Evolutionary conservation across 1,140 invertebrate genomes (phyloP).

Genomic region (Ceratina japonica): DNA sequence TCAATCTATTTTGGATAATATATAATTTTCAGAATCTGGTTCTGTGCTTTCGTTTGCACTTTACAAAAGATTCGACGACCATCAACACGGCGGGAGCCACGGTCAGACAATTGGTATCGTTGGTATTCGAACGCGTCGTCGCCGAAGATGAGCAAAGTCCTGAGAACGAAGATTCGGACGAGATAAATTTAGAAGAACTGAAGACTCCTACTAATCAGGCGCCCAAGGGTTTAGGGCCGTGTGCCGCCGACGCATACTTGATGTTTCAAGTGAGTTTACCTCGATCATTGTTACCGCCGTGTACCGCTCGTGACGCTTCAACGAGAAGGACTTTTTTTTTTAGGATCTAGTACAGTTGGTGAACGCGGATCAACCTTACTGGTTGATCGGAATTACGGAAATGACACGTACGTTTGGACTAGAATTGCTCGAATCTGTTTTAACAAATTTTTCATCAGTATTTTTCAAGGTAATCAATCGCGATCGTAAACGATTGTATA

Average conservation of each 20-base stretch:
- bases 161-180: conserved; percentile 70
- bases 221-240: conserved; percentile 91
- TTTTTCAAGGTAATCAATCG: conserved; percentile 90
- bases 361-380: conserved; percentile 96
- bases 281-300: conserved; percentile 5
- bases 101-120: conserved; percentile 96
- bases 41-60: conserved; percentile 96
- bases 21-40: conserved; percentile 90
- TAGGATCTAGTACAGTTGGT: conserved; percentile 97
- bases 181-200: conserved; percentile 88
- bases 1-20: not conserved
- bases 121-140: conserved; percentile 97
- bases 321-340: conserved; percentile 12
- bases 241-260: conserved; percentile 96
- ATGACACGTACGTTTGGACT: conserved; percentile 98
- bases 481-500: not conserved
- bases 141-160: conserved; percentile 83
- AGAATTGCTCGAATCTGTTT: conserved; percentile 95
- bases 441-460: conserved; percentile 93
- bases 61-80: conserved; percentile 95
- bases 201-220: conserved; percentile 87
- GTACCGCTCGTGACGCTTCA: conserved; percentile 7
- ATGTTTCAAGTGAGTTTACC: conserved; percentile 90
- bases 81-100: conserved; percentile 98
- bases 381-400: conserved; percentile 96